phyloP scores from a whole-genome alignment of 2,797 vertebrate species.

The Jordanella pulchra region DNA sequence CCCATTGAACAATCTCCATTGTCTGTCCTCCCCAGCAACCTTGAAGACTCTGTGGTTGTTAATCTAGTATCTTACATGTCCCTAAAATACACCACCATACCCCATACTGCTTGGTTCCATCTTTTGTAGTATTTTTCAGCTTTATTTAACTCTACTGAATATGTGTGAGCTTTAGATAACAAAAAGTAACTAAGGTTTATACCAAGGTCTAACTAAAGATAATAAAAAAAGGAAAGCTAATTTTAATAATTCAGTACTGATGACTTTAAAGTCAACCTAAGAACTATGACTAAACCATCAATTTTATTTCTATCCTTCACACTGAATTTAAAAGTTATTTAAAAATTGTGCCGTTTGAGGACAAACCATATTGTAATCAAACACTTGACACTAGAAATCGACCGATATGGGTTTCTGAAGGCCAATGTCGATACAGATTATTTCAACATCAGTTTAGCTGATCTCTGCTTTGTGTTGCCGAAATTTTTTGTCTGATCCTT shows the following conservation, averaged over 20 bases:
- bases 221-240: background rate
- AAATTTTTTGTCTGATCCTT: no score
- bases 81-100: slow-evolving; percentile 7
- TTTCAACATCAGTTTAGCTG: no score
- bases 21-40: slow-evolving; percentile 7
- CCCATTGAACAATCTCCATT: background rate
- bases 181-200: background rate
- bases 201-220: background rate
- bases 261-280: background rate
- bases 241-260: background rate
- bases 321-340: slow-evolving; percentile 27
- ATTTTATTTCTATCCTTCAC: slow-evolving; percentile 42
- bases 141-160: background rate
- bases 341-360: slow-evolving; percentile 18
- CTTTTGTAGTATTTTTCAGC: no score
- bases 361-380: slow-evolving; percentile 49
- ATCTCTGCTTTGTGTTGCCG: no score
- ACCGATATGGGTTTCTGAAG: no score
- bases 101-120: background rate
- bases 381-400: slow-evolving; percentile 5
- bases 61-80: slow-evolving; percentile 8
- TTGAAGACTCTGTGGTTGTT: slow-evolving; percentile 9
- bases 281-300: slow-evolving; percentile 15
- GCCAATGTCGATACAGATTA: no score
- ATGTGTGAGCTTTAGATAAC: background rate